Evolutionary conservation across 2,113 vertebrate genomes (phyloP).

Genomic region (Suncus etruscus): DNA sequence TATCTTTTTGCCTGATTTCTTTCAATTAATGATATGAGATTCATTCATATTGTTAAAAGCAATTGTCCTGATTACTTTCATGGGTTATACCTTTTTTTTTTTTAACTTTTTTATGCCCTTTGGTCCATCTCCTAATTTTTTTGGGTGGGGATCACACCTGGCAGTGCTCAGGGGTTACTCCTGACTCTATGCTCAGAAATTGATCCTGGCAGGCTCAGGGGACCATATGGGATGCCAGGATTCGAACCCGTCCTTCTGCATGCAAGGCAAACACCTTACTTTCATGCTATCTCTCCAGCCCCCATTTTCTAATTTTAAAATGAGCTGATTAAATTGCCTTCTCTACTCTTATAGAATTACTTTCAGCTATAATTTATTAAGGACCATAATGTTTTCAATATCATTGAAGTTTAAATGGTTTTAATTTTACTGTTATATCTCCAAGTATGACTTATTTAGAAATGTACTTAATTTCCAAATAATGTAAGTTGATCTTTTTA

Average conservation of each 20-base stretch:
- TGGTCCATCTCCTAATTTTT: not conserved
- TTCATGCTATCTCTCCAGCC: no score
- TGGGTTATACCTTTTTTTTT: not conserved
- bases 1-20: not conserved
- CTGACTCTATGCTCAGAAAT: no score
- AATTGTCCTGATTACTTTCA: not conserved
- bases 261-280: no score
- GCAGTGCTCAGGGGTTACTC: no score
- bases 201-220: no score
- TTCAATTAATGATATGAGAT: not conserved
- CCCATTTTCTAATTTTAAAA: not conserved
- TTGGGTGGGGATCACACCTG: no score
- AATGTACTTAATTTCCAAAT: slow-evolving; percentile 14
- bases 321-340: not conserved
- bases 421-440: not conserved
- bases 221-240: no score
- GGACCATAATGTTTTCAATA: not conserved
- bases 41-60: not conserved
- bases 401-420: not conserved
- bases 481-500: not conserved
- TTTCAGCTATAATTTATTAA: slow-evolving; percentile 2
- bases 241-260: no score
- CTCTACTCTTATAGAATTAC: not conserved
- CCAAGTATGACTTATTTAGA: not conserved
- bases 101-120: not conserved